Conservation (phyloP, 2,113 vertebrate species). For the Blennius ocellaris region DNA sequence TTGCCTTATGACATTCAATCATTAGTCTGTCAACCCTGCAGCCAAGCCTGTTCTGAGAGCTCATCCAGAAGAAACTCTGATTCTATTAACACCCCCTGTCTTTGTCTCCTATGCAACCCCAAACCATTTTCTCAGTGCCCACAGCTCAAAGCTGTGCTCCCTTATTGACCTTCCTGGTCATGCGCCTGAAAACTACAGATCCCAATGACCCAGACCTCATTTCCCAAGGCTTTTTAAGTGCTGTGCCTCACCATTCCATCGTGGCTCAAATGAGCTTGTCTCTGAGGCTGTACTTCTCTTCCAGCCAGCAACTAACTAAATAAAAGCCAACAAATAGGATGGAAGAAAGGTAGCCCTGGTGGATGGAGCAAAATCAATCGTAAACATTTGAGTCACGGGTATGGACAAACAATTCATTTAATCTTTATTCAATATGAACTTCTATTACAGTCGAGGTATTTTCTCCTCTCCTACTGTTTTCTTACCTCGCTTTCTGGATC, state of each 20-base stretch:
- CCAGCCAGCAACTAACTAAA: slow-evolving; percentile 40
- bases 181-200: slow-evolving; percentile 44
- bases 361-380: slow-evolving; percentile 41
- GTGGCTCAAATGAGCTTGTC: slow-evolving; percentile 64
- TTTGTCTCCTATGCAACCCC: slow-evolving; percentile 30
- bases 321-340: slow-evolving; percentile 43
- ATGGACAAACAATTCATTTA: slow-evolving; percentile 42
- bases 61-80: slow-evolving; percentile 64
- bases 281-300: slow-evolving; percentile 28
- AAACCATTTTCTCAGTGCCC: slow-evolving; percentile 20
- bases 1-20: slow-evolving; percentile 58
- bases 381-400: slow-evolving; percentile 46
- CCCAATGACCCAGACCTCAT: slow-evolving; percentile 57
- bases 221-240: slow-evolving; percentile 67
- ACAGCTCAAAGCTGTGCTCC: slow-evolving; percentile 19
- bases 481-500: slow-evolving; percentile 1
- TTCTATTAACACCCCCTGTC: slow-evolving; percentile 69
- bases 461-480: not conserved
- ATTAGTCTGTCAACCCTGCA: slow-evolving; percentile 71
- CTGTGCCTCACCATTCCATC: slow-evolving; percentile 40
- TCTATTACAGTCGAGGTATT: slow-evolving; percentile 24
- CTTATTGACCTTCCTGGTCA: slow-evolving; percentile 69
- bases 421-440: slow-evolving; percentile 41
- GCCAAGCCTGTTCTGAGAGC: slow-evolving; percentile 43
- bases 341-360: slow-evolving; percentile 26